These are phyloP conservation scores for Diorhabda carinulata DNA, from an alignment of 1,140 invertebrate species.

Conservation along the genomic window DNA sequence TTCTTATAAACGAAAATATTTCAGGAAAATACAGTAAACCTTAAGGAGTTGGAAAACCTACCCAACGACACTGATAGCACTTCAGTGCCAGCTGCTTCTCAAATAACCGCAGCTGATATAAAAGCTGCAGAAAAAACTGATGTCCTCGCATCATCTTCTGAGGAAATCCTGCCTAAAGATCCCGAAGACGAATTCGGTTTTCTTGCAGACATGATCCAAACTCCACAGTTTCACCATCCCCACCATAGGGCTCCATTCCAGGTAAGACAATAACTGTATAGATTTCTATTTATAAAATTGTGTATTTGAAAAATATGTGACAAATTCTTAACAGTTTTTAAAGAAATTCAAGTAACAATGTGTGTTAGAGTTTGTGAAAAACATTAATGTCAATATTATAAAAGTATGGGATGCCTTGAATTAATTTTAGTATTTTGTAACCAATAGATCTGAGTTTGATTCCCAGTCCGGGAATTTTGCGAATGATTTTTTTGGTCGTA, in stretches of 20 bases:
- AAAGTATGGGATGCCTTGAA: too few species aligned
- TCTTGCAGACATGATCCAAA: constrained; percentile 61
- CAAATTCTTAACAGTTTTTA: too few species aligned
- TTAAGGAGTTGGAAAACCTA: constrained; percentile 36
- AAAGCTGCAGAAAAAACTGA: constrained; percentile 23
- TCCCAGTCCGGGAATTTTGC: too few species aligned
- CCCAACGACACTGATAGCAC: constrained; percentile 14
- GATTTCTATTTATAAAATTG: too few species aligned
- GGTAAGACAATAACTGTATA: constrained; percentile 45
- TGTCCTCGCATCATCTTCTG: constrained; percentile 16
- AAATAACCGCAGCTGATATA: constrained; percentile 8
- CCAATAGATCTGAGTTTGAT: too few species aligned
- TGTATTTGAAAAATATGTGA: too few species aligned
- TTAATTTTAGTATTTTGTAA: too few species aligned
- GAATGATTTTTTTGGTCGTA: too few species aligned
- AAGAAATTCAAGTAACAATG: too few species aligned
- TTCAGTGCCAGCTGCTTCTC: neutral
- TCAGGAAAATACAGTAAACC: constrained; percentile 34
- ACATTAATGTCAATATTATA: too few species aligned
- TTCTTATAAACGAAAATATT: constrained; percentile 7
- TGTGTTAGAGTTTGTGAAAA: too few species aligned
- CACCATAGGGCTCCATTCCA: constrained; percentile 57
- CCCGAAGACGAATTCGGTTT: constrained; percentile 50
- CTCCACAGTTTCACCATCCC: constrained; percentile 60
- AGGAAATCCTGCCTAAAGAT: constrained; percentile 29